Conservation (phyloP, 2,888 invertebrate genomes). For the Lepidonotus clava region DNA sequence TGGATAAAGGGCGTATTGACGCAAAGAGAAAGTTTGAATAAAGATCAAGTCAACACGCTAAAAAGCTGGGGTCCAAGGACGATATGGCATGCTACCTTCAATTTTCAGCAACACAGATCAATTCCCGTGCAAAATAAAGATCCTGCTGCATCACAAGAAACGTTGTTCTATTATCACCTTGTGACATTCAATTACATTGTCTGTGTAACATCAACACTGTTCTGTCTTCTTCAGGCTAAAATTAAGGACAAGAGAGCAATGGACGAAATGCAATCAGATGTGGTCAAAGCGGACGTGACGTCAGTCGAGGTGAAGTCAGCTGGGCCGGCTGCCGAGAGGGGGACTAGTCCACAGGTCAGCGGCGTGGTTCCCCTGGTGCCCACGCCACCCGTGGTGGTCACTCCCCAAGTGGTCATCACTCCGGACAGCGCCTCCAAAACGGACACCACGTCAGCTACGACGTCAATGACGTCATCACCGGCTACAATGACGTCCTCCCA, state of each 20-base stretch:
- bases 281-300: background rate
- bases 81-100: too few relatives aligned
- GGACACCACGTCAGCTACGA: background rate
- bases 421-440: background rate
- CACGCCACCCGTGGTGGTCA: background rate
- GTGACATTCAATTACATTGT: too few relatives aligned
- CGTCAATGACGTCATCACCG: too few relatives aligned
- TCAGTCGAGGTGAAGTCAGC: background rate
- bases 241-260: background rate
- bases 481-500: background rate
- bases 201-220: background rate
- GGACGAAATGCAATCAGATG: background rate
- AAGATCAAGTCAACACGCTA: too few relatives aligned
- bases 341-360: constrained; percentile 37
- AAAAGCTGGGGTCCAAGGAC: too few relatives aligned
- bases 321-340: background rate
- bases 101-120: too few relatives aligned
- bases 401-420: background rate
- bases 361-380: constrained; percentile 6
- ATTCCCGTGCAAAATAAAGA: too few relatives aligned
- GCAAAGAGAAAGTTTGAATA: too few relatives aligned
- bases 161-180: too few relatives aligned
- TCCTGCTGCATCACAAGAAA: too few relatives aligned
- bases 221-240: background rate
- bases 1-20: too few relatives aligned